A percentile compares a stretch with the other conserved stretches of the same genome.
Evolutionary conservation across 2,113 vertebrate genomes (phyloP).

Genomic region (Carlito syrichta): DNA sequence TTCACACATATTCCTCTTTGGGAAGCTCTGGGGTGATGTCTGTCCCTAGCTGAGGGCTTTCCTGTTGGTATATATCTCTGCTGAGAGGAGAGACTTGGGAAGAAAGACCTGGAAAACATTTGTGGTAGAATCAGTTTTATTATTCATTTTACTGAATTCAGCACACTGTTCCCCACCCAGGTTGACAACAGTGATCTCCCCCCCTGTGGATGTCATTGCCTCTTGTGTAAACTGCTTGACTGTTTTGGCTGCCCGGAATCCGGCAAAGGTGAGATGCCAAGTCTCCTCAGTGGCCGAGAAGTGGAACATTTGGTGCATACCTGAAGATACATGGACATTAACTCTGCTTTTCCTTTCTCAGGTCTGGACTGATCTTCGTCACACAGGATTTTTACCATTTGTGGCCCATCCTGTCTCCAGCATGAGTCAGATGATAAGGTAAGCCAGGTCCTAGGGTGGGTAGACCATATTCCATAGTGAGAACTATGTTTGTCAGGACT

Average conservation of each 20-base stretch:
- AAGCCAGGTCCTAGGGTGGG: background rate
- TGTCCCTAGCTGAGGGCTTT: background rate
- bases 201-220: slow-evolving; percentile 95
- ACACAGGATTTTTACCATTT: slow-evolving; percentile 96
- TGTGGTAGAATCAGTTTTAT: background rate
- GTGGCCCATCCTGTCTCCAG: slow-evolving; percentile 89
- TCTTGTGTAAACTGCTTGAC: slow-evolving; percentile 97
- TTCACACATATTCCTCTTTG: background rate
- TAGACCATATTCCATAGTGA: background rate
- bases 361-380: slow-evolving; percentile 98
- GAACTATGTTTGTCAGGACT: background rate
- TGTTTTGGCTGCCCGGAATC: slow-evolving; percentile 93
- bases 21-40: background rate
- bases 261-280: slow-evolving; percentile 89
- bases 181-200: slow-evolving; percentile 93
- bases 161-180: slow-evolving; percentile 74
- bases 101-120: background rate
- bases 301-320: rapidly evolving
- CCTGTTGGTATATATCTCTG: background rate
- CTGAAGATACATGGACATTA: background rate
- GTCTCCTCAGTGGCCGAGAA: background rate
- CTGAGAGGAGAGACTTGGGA: background rate
- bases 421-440: slow-evolving; percentile 94
- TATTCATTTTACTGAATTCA: background rate
- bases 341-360: slow-evolving; percentile 67